Base-by-base conservation (phyloP, 2,888 invertebrate genomes). In the Scaptomyza flava region DNA sequence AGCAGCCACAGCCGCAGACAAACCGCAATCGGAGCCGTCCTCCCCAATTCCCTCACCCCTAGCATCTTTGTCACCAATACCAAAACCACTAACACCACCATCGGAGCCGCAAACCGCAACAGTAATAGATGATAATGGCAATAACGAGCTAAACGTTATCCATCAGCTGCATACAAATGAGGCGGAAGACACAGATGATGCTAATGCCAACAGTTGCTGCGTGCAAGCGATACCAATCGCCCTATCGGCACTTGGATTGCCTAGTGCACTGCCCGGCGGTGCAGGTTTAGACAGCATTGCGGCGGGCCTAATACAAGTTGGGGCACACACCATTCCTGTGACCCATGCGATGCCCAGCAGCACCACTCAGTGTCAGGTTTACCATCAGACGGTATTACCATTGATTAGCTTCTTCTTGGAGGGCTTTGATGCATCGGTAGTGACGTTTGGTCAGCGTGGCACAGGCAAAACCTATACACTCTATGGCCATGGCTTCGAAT, bases 381-480 rank as follows among this genome's bases (percentile, higher is more conserved):
- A 94, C 78, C 93, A 93, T 75, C 94, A 94, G 34, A 93, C 94
- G 50, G 94, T 95, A 81, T 93, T 94, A 83, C 95, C 95, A 3
- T 93, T 95, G 86, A 93, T 95, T 23, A 94, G 94, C 80, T 93
- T 94, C 77, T 94, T 95, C 75, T 90, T 95, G 51, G 95, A 95
- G 91, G 96, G 96, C 20, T 95, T 95, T 88, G 95, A 96, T 92
- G 94, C 95, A n/a, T 95, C 95, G 2, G 93, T 95, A 42, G 94
- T 95, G 9, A 94, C 95, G 30, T 94, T 95, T 84, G 95, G 95
- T 0, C 95, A 96, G 89, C 92, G 92, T 9, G 93, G 93, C 36
- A 94, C 94, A 53, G 96, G 96, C 14, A 96, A 96, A 92, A 95
- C 95, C 2, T 96, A 95, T 85, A 95, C 96, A 1, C 91, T 96